Conservation (phyloP, 2,888 invertebrate genomes). For the Ditula angustiorana region DNA sequence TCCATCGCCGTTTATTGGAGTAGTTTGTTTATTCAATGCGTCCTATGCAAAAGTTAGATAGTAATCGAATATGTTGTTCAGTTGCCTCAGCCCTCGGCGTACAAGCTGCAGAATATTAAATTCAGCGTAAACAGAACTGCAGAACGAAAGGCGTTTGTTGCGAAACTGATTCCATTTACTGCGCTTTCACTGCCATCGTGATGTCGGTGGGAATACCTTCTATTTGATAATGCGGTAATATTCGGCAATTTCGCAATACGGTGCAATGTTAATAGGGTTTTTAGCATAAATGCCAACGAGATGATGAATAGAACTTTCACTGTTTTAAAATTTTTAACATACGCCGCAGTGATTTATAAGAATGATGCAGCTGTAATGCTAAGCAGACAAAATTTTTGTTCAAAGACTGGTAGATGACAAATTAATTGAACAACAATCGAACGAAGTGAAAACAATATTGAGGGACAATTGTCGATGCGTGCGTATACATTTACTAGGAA, state of each 20-base stretch:
- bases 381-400: background rate
- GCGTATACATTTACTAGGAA: too few relatives aligned
- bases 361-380: background rate
- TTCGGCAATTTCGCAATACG: slow-evolving; percentile 35
- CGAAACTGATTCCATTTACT: slow-evolving; percentile 26
- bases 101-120: slow-evolving; percentile 19
- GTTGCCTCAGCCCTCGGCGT: too few relatives aligned
- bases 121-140: slow-evolving; percentile 9
- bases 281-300: slow-evolving; percentile 27
- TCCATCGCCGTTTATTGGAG: background rate
- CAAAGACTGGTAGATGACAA: background rate
- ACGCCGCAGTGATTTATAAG: background rate
- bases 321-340: slow-evolving; percentile 1
- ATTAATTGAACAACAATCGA: background rate
- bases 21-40: background rate
- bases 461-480: too few relatives aligned
- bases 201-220: slow-evolving; percentile 27
- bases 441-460: background rate
- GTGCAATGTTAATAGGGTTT: slow-evolving; percentile 22
- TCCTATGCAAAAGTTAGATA: background rate
- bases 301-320: slow-evolving; percentile 23
- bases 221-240: slow-evolving; percentile 31
- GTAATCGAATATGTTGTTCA: too few relatives aligned
- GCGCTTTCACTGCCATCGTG: slow-evolving; percentile 35
- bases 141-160: slow-evolving; percentile 22